Evolutionary conservation across 2,113 vertebrate species (phyloP).

Genomic region (Symphodus melops): DNA sequence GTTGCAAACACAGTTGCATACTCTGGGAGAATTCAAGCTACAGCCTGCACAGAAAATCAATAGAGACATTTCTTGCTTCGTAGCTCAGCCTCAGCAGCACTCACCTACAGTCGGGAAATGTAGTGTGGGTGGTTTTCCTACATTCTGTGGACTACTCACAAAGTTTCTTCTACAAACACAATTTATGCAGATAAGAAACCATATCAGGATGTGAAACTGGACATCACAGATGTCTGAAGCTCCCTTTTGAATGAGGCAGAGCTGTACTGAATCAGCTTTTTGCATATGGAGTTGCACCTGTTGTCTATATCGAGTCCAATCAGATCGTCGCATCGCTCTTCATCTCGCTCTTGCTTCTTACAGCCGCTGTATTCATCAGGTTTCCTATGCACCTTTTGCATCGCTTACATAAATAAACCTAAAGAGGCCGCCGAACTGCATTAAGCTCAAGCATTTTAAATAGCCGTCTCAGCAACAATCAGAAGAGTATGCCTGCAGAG

Average conservation of each 20-base stretch:
- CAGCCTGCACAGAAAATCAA: not conserved
- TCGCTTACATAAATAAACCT: conserved; percentile 2
- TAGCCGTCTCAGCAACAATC: conserved; percentile 15
- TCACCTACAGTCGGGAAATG: not conserved
- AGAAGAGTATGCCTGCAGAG: not conserved
- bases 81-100: not conserved
- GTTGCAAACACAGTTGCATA: not conserved
- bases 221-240: conserved; percentile 19
- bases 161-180: not conserved
- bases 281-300: conserved; percentile 70
- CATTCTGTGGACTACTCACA: not conserved
- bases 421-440: not conserved
- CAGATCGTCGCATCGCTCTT: conserved; percentile 21
- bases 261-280: not conserved
- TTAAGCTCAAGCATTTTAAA: conserved; percentile 32
- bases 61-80: not conserved
- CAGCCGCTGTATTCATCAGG: conserved; percentile 33
- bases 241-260: conserved; percentile 22
- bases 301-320: conserved; percentile 25
- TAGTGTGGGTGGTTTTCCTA: not conserved
- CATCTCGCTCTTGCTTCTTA: conserved; percentile 30
- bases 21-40: not conserved
- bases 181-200: not conserved
- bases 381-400: conserved; percentile 21
- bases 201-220: not conserved